These are phyloP conservation scores for Caenorhabditis wallacei DNA, from an alignment of 2,888 invertebrate genomes.

Conservation along the genomic window DNA sequence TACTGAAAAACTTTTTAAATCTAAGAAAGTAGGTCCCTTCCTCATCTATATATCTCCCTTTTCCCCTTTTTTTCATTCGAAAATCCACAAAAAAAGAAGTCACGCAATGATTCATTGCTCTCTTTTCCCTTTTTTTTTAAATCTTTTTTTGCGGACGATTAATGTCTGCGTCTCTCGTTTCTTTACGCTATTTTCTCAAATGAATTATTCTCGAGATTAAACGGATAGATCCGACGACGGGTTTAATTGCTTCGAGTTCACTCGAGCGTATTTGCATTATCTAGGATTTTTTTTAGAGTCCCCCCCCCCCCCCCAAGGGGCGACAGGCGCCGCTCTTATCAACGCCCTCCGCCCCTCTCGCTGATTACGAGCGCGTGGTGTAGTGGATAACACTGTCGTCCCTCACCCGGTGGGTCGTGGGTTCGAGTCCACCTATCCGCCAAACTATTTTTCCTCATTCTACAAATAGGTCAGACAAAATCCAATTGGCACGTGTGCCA, in stretches of 20 bases:
- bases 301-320: neutral
- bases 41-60: neutral
- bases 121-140: neutral
- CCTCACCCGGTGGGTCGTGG: neutral
- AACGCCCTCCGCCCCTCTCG: neutral
- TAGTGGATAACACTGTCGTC: neutral
- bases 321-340: neutral
- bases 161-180: conserved; percentile 23
- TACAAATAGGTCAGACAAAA: neutral
- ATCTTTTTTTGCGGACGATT: conserved; percentile 2
- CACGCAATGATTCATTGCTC: conserved; percentile 41
- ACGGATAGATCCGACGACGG: conserved; percentile 6
- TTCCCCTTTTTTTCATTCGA: neutral
- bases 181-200: conserved; percentile 22
- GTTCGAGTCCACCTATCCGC: neutral
- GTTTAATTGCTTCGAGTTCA: conserved; percentile 9
- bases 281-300: neutral
- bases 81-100: neutral
- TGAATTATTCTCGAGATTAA: conserved; percentile 49
- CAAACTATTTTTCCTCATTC: neutral
- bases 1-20: conserved; percentile 67
- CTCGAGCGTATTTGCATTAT: conserved; percentile 4
- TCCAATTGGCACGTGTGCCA: too few species aligned
- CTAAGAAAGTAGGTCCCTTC: neutral
- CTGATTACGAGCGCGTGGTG: neutral